Evolutionary conservation across 2,113 vertebrate species (phyloP).

Genomic region (Saccopteryx bilineata): DNA sequence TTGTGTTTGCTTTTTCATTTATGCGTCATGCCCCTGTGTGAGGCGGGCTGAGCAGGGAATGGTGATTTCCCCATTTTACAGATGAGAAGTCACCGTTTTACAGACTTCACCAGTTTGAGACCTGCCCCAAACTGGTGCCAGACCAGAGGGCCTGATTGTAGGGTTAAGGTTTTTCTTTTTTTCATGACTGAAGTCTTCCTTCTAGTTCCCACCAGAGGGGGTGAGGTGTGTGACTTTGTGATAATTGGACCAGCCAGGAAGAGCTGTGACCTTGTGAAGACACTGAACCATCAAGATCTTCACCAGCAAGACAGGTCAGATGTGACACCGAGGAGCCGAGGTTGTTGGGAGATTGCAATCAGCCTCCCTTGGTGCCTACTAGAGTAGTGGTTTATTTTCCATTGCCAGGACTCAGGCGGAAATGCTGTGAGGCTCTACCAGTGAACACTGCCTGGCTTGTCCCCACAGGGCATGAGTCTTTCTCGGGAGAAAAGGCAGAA

Average conservation of each 20-base stretch:
- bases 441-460: background rate
- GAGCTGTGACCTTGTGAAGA: background rate
- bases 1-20: background rate
- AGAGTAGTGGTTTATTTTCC: background rate
- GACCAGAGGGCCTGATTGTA: background rate
- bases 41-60: background rate
- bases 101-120: background rate
- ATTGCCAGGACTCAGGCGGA: background rate
- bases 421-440: background rate
- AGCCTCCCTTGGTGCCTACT: background rate
- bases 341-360: background rate
- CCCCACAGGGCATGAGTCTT: background rate
- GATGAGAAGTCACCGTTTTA: background rate
- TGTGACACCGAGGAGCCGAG: background rate
- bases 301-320: background rate
- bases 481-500: background rate
- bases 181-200: background rate
- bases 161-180: background rate
- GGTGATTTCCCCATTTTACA: background rate
- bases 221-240: background rate
- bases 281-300: background rate
- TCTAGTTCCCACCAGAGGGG: background rate
- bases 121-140: background rate
- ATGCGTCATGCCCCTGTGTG: background rate
- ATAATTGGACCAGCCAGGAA: background rate